These are phyloP conservation scores for Drosophila merina DNA, from an alignment of 2,888 invertebrate species.

Conservation along the genomic window DNA sequence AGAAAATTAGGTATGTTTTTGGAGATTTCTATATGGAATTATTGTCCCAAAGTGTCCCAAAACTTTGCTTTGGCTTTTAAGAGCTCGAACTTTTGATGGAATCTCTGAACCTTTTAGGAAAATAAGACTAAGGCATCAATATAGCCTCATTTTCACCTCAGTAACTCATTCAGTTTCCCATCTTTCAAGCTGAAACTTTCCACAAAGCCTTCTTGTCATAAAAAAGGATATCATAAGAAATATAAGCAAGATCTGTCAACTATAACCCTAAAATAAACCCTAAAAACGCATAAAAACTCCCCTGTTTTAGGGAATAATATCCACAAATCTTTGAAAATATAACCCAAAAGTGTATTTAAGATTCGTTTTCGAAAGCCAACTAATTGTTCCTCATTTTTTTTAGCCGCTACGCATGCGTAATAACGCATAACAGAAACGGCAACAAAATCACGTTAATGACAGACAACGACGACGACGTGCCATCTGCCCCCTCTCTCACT, in stretches of 20 bases:
- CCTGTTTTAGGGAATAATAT: too few species aligned
- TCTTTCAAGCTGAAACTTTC: neutral
- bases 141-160: neutral
- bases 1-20: too few species aligned
- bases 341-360: neutral
- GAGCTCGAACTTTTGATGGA: too few species aligned
- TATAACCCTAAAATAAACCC: too few species aligned
- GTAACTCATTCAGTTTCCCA: neutral
- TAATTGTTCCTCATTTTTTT: neutral
- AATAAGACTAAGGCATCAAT: too few species aligned
- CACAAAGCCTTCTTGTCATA: neutral
- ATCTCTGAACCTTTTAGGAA: too few species aligned
- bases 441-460: constrained; percentile 74
- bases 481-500: constrained; percentile 5
- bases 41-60: too few species aligned
- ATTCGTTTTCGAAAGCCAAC: neutral
- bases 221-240: neutral
- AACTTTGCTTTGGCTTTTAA: too few species aligned
- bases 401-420: constrained; percentile 64
- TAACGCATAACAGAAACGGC: constrained; percentile 67
- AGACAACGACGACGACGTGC: constrained; percentile 64
- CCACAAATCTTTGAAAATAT: neutral
- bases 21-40: too few species aligned
- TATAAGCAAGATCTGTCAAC: neutral
- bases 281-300: too few species aligned